Conservation (phyloP, 2,113 vertebrate species). For the Ophthalmotilapia sp. region DNA sequence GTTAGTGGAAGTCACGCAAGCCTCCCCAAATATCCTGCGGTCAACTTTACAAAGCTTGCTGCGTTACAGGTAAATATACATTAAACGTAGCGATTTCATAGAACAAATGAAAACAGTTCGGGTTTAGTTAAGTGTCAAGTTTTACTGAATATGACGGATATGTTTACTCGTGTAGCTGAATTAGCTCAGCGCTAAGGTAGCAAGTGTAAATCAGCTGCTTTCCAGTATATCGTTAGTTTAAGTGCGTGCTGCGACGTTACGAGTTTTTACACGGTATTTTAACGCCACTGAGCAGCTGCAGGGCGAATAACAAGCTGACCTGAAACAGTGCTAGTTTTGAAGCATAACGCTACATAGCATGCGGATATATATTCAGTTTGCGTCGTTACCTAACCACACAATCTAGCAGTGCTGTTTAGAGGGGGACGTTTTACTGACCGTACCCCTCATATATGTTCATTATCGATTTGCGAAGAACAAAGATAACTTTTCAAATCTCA, state of each 20-base stretch:
- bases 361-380: background rate
- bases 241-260: background rate
- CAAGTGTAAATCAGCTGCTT: background rate
- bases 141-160: background rate
- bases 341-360: background rate
- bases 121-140: background rate
- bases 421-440: rapidly evolving
- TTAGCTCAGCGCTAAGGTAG: background rate
- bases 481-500: background rate
- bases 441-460: background rate
- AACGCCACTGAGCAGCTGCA: background rate
- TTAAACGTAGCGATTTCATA: background rate
- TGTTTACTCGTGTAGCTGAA: background rate
- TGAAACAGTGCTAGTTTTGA: background rate
- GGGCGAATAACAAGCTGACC: background rate
- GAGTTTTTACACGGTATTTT: background rate
- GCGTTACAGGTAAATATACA: slow-evolving; percentile 1
- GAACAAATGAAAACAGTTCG: background rate
- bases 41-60: background rate
- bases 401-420: background rate
- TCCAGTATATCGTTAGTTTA: background rate
- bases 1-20: background rate
- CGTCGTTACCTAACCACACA: background rate
- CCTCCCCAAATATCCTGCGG: background rate
- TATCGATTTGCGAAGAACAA: background rate